phyloP scores from a whole-genome alignment of 2,113 vertebrate genomes.

The Falcunculus frontatus region DNA sequence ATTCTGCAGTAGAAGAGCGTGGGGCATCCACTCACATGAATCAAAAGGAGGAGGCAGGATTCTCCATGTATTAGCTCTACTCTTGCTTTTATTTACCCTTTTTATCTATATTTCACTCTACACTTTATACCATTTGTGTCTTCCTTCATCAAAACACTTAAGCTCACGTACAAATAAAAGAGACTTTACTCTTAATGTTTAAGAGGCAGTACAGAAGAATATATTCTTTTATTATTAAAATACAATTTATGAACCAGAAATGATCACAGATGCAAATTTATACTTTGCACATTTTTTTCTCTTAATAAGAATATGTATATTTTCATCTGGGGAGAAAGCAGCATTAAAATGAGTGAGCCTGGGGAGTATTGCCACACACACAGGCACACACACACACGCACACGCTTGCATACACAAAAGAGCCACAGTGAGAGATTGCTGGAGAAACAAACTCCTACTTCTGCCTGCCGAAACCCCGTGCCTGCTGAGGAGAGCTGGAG shows the following conservation, averaged over 20 bases:
- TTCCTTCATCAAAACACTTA: background rate
- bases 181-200: background rate
- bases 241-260: slow-evolving; percentile 42
- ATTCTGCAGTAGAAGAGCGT: background rate
- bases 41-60: background rate
- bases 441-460: background rate
- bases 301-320: slow-evolving; percentile 52
- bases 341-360: slow-evolving; percentile 29
- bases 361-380: slow-evolving; percentile 18
- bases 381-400: background rate
- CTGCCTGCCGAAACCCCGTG: rapidly evolving
- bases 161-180: background rate
- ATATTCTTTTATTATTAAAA: slow-evolving; percentile 29
- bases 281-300: slow-evolving; percentile 28
- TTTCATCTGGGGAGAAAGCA: slow-evolving; percentile 39
- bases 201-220: background rate
- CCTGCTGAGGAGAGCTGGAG: background rate
- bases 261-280: slow-evolving; percentile 37
- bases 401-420: background rate
- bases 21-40: background rate
- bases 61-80: background rate
- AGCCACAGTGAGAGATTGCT: background rate
- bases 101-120: background rate
- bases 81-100: background rate
- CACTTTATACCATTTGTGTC: background rate